Evolutionary conservation across 1,140 invertebrate genomes (phyloP).

Genomic region (Bilobella aurantiaca): DNA sequence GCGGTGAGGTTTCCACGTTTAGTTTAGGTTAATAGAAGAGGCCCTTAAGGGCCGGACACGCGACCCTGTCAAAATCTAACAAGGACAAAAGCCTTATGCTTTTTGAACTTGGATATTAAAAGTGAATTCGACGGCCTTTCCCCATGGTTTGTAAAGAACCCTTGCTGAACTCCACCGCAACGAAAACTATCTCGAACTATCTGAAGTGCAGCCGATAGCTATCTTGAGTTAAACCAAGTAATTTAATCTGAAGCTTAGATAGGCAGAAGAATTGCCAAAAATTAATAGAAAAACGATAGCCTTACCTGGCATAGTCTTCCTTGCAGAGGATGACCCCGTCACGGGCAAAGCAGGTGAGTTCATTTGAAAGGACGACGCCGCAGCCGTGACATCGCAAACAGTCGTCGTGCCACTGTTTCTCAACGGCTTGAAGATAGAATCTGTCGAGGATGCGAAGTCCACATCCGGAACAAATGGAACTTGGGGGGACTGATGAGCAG

Average conservation of each 20-base stretch:
- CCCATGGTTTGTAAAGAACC: neutral
- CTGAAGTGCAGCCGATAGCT: neutral
- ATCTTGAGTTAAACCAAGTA: too few species aligned
- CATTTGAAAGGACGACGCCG: conserved; percentile 69
- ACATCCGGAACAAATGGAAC: conserved; percentile 63
- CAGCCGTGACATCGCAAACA: conserved; percentile 72
- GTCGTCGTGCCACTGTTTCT: conserved; percentile 75
- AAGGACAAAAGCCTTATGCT: neutral
- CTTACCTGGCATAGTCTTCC: conserved; percentile 91
- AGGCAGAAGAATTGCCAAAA: neutral
- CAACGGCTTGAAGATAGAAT: conserved; percentile 76
- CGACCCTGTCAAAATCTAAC: neutral
- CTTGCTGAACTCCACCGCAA: neutral
- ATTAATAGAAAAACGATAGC: neutral
- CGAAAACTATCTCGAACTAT: neutral
- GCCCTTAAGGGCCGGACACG: neutral
- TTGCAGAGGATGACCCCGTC: conserved; percentile 95
- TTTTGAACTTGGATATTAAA: too few species aligned
- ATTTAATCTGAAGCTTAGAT: neutral
- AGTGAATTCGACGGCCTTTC: too few species aligned
- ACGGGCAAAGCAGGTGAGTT: conserved; percentile 83
- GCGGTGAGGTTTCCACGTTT: neutral
- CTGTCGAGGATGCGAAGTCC: conserved; percentile 69
- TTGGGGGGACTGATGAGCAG: neutral
- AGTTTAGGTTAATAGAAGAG: neutral